phyloP scores from a whole-genome alignment of 2,888 invertebrate species.

The Sisyra terminalis region DNA sequence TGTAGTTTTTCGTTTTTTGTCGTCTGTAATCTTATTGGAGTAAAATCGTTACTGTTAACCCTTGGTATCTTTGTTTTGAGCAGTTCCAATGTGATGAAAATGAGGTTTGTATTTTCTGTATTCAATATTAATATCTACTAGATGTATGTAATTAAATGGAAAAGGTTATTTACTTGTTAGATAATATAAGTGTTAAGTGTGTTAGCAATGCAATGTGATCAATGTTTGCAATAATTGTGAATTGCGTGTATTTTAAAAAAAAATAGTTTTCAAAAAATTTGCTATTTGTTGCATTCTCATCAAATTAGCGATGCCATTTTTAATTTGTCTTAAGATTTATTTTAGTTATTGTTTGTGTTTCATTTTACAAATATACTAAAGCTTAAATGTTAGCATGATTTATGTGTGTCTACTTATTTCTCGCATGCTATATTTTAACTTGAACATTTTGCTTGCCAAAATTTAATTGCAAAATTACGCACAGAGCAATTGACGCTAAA shows the following conservation, averaged over 20 bases:
- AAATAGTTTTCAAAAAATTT: neutral
- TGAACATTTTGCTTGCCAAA: too few species aligned
- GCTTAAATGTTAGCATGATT: too few species aligned
- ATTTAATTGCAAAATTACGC: too few species aligned
- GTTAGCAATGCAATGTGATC: slow-evolving; percentile 7
- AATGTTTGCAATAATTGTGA: slow-evolving; percentile 6
- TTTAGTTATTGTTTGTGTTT: too few species aligned
- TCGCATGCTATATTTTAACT: too few species aligned
- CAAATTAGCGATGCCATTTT: slow-evolving; percentile 4
- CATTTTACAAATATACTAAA: too few species aligned
- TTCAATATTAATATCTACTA: neutral
- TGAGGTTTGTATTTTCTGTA: neutral
- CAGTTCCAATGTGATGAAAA: neutral
- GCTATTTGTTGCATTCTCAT: slow-evolving; percentile 2
- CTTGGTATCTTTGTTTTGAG: neutral
- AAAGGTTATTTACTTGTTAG: neutral
- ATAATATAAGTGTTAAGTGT: slow-evolving; percentile 1
- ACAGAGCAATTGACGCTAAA: too few species aligned
- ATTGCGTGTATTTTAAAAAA: slow-evolving; percentile 1
- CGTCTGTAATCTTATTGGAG: too few species aligned
- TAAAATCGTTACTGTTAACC: too few species aligned
- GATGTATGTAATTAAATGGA: slow-evolving; percentile 1
- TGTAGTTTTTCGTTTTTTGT: too few species aligned
- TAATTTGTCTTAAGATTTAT: neutral
- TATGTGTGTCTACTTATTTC: too few species aligned